Base-by-base conservation (phyloP, 2,113 vertebrate genomes). In the Cygnus buccinator region DNA sequence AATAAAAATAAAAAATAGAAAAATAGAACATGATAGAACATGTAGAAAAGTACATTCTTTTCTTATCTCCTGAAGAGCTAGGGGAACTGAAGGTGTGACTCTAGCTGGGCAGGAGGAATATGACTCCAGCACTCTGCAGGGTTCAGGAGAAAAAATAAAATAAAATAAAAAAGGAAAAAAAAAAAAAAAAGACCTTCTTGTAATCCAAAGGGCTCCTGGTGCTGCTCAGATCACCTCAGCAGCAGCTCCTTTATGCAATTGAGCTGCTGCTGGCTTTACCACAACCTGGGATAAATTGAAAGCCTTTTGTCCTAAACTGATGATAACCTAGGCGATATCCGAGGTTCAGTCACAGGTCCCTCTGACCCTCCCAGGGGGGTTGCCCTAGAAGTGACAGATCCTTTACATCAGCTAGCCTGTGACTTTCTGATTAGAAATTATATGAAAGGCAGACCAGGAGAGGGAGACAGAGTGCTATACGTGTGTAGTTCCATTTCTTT, bases 401-500 rank as follows among this genome's bases (percentile, higher is more conserved):
- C 13, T 76, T 90, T 59, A 23, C 26, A 35, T 23, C 44, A 68
- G 5, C 11, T 6, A 11, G 39, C 28, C 13, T 29, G 4, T 12
- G 28, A 39, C 33, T 39, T 89, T 89, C 31, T 25, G 37, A 59
- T 46, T 48, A 72, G 33, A 77, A 65, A 62, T 41, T 73, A 43
- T 66, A 67, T 65, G 35, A 95, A 63, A 77, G 33, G 16, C 33
- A 78, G 11, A 71, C 88, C 65, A 74, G 79, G 59, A 95, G 93
- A 95, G 92, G 93, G 92, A 93, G 90, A 89, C 57, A 94, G 73
- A 70, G 87, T 80, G 88, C 67, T 20, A 18, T 39, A 41, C 6
- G 7, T 37, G 28, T 63, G 25, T 16, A 23, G 21, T 57, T 88
- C 13, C 35, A 10, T 6, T 19, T 43, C 54, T 33, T 12, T 46